phyloP scores from a whole-genome alignment of 2,797 vertebrate genomes.

The Phoxinus dragarum region DNA sequence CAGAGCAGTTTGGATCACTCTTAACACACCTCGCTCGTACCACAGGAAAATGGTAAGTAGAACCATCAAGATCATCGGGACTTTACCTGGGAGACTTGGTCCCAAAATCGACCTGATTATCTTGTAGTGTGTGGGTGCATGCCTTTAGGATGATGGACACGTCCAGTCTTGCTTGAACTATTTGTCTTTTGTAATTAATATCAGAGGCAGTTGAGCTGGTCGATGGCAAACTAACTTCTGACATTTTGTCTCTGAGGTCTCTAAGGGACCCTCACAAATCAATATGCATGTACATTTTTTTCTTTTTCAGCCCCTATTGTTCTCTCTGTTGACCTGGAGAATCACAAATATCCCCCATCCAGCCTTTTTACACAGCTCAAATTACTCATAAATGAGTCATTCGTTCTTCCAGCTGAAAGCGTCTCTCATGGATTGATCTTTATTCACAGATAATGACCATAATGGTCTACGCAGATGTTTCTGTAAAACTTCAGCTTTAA shows the following conservation, averaged over 20 bases:
- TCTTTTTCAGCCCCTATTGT: slow-evolving; percentile 40
- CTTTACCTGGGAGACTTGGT: neutral
- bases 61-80: neutral
- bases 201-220: slow-evolving; percentile 46
- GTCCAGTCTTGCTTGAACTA: slow-evolving; percentile 53
- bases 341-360: slow-evolving; percentile 39
- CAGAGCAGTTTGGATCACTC: too few relatives aligned
- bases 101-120: neutral
- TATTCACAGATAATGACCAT: slow-evolving; percentile 60
- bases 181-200: slow-evolving; percentile 64
- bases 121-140: neutral
- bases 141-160: slow-evolving; percentile 40
- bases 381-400: slow-evolving; percentile 40
- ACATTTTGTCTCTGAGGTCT: slow-evolving; percentile 60
- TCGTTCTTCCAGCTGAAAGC: slow-evolving; percentile 34
- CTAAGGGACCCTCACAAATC: slow-evolving; percentile 35
- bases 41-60: neutral
- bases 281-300: slow-evolving; percentile 38
- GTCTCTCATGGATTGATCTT: slow-evolving; percentile 38
- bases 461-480: slow-evolving; percentile 56
- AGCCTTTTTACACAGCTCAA: slow-evolving; percentile 52
- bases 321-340: slow-evolving; percentile 48
- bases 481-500: slow-evolving; percentile 51
- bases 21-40: neutral
- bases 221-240: slow-evolving; percentile 58